Percentiles rank a stretch among this genome's conserved stretches.
phyloP scores from a whole-genome alignment of 1,140 invertebrate genomes.

The Anadara kagoshimensis region DNA sequence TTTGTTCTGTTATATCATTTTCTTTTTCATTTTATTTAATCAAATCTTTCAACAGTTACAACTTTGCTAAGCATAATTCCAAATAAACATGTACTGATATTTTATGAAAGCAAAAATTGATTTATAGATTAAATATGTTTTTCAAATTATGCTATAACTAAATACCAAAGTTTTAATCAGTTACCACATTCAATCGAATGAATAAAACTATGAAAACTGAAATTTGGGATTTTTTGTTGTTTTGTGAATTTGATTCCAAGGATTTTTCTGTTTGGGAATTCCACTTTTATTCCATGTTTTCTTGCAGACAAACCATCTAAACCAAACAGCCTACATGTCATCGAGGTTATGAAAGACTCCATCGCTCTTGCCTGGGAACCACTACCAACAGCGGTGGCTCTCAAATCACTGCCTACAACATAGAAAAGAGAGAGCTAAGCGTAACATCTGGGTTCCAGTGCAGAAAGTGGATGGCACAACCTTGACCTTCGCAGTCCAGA shows the following conservation, averaged over 20 bases:
- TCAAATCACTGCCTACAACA: constrained; percentile 85
- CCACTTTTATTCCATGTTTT: not conserved
- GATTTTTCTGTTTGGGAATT: not conserved
- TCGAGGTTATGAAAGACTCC: constrained; percentile 65
- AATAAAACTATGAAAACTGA: too few species aligned
- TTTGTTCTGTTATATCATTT: constrained; percentile 61
- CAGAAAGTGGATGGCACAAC: constrained; percentile 60
- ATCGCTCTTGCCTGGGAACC: constrained; percentile 83
- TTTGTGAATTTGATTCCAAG: too few species aligned
- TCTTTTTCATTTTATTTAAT: too few species aligned
- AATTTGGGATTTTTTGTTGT: too few species aligned
- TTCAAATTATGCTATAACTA: too few species aligned
- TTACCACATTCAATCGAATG: too few species aligned
- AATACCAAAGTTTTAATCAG: too few species aligned
- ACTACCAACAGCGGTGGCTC: constrained; percentile 85
- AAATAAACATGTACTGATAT: too few species aligned
- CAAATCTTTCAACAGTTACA: too few species aligned
- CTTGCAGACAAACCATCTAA: constrained; percentile 88
- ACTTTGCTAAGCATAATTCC: too few species aligned
- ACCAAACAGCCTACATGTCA: constrained; percentile 82
- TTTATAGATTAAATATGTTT: too few species aligned
- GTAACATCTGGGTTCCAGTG: constrained; percentile 91
- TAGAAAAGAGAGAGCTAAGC: constrained; percentile 97
- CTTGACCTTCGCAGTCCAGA: constrained; percentile 79
- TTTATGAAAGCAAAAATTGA: too few species aligned